Conservation (phyloP, 2,888 invertebrate genomes). For the Noctua comes region DNA sequence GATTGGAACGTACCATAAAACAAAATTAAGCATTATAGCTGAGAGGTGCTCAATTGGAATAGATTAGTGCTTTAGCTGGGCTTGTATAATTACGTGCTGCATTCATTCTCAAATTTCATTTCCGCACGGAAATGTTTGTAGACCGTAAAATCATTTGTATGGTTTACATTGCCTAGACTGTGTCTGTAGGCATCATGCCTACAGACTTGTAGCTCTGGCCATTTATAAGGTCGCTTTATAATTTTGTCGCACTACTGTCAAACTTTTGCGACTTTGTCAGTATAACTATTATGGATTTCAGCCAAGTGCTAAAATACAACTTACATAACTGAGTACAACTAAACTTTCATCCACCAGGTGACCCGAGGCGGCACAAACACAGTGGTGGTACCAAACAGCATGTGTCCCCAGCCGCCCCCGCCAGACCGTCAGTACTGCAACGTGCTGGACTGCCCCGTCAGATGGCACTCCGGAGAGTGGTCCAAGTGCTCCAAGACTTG, state of each 20-base stretch:
- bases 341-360: constrained; percentile 87
- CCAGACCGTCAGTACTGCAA: constrained; percentile 97
- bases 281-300: background rate
- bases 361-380: constrained; percentile 96
- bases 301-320: background rate
- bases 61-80: background rate
- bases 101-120: too few species aligned
- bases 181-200: too few species aligned
- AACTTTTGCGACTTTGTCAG: background rate
- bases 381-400: constrained; percentile 97
- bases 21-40: background rate
- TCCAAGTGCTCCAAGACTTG: constrained; percentile 98
- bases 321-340: background rate
- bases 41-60: background rate
- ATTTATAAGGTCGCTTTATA: background rate
- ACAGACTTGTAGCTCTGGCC: background rate
- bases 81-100: background rate
- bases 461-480: constrained; percentile 97
- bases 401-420: constrained; percentile 98
- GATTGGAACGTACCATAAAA: background rate
- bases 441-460: constrained; percentile 97
- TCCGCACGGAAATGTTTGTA: background rate
- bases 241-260: background rate
- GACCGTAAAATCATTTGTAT: background rate
- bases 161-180: background rate